Base-by-base conservation (phyloP, 1,140 invertebrate genomes). In the Ostrea edulis region DNA sequence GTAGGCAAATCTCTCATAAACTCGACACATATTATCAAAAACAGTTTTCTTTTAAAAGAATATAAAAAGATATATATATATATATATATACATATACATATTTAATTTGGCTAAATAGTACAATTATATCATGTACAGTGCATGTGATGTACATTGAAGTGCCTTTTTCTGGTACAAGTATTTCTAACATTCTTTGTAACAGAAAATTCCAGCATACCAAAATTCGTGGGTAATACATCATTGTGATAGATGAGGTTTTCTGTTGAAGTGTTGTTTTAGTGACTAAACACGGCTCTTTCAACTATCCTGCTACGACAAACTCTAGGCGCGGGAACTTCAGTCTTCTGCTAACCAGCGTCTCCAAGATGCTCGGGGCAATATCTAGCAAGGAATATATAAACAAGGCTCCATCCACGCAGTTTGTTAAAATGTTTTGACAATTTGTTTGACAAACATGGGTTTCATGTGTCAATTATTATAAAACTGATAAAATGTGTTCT, bases 381-480 rank as follows among this genome's bases (percentile, higher is more conserved):
- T 11, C 68, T 17, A 29, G 12, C 8, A 12, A 77, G 68, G 68
- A 77, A 83, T 83, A 83, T 20, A 53, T 83, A 83, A 83, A 83
- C 82, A 83, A 51, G 82, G 22, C 44, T 83, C 44, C 82, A 53
- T 54, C 52, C 44, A 52, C 52, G 82, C 82, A 83, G 82, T 83
- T 83, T 83, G 82, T 52, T 83, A 83, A 83, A 83, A 83, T 83
- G 82, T 83, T 83, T 83, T 53, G 82, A 83, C 52, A 54, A 52
- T 83, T 83, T 83, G 82, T 83, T 83, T 83, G 29, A 54, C 82
- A 83, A 83, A 83, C 82, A 53, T 20, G 5, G 52, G 82, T 83
- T 83, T 83, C 44, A 54, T 83, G 52, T 83, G 82, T 83, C 82
- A 83, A 83, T 53, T 83, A 54, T 83, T 83, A 83, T 83, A 54